These are phyloP conservation scores for Synanthedon vespiformis DNA, from an alignment of 2,888 invertebrate species.

Conservation along the genomic window DNA sequence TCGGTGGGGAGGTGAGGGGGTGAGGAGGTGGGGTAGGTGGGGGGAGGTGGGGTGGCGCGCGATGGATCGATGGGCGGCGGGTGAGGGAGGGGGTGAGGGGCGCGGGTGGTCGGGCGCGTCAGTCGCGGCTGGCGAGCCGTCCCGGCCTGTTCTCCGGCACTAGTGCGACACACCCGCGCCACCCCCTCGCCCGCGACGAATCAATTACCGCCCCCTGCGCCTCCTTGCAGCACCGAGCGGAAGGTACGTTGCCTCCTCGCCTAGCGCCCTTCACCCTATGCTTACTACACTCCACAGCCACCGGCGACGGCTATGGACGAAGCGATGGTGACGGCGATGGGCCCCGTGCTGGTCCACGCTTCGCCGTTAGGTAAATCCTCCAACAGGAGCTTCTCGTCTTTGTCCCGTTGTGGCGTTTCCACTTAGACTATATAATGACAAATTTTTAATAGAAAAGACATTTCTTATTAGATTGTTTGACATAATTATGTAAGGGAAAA, in stretches of 20 bases:
- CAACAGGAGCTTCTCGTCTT: too few relatives aligned
- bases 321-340: too few relatives aligned
- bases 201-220: constrained; percentile 6
- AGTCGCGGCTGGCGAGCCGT: constrained; percentile 7
- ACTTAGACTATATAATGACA: too few relatives aligned
- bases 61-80: constrained; percentile 41
- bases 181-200: constrained; percentile 5
- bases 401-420: too few relatives aligned
- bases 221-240: constrained; percentile 2
- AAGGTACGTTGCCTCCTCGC: not conserved
- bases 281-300: too few relatives aligned
- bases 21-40: constrained; percentile 13
- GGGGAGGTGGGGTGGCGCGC: constrained; percentile 21
- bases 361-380: too few relatives aligned
- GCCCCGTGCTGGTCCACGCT: too few relatives aligned
- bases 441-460: too few relatives aligned
- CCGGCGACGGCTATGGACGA: too few relatives aligned
- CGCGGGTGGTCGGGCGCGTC: constrained; percentile 3
- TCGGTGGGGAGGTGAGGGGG: constrained; percentile 9
- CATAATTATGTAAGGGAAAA: too few relatives aligned
- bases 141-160: constrained; percentile 1
- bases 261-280: not conserved
- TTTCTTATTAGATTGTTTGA: too few relatives aligned
- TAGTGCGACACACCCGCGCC: too few relatives aligned
- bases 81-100: constrained; percentile 39